Conservation (phyloP, 2,797 vertebrate species). For the Nasua narica region DNA sequence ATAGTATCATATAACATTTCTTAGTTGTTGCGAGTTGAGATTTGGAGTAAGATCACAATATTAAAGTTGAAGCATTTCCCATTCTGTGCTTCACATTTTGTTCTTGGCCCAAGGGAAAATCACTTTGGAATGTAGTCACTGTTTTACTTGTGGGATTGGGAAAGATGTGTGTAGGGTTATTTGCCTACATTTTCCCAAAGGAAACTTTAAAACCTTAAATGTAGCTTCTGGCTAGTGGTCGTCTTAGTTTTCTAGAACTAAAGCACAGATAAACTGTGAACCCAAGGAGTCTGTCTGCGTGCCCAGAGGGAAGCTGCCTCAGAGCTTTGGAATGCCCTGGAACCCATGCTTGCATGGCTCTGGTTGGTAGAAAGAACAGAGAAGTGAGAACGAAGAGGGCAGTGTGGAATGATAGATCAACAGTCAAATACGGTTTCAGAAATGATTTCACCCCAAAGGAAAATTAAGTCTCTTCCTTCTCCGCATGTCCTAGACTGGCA, state of each 20-base stretch:
- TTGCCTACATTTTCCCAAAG: background rate
- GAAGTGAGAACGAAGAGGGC: rapidly evolving
- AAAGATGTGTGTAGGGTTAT: background rate
- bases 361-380: background rate
- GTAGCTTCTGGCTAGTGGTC: background rate
- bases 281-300: background rate
- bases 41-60: background rate
- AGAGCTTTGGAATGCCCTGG: background rate
- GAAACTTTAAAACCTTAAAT: conserved; percentile 10
- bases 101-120: background rate
- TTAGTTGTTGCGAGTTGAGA: background rate
- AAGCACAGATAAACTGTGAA: background rate
- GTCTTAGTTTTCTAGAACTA: background rate
- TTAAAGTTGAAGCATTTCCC: background rate
- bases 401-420: rapidly evolving
- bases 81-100: background rate
- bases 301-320: background rate
- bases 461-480: background rate
- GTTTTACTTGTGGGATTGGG: background rate
- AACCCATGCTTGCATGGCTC: background rate
- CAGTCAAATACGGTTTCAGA: background rate
- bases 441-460: background rate
- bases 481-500: background rate
- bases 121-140: background rate
- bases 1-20: background rate